A percentile compares a stretch with the other conserved stretches of the same genome.
phyloP scores from a whole-genome alignment of 2,113 vertebrate genomes.

The Caranx melampygus region DNA sequence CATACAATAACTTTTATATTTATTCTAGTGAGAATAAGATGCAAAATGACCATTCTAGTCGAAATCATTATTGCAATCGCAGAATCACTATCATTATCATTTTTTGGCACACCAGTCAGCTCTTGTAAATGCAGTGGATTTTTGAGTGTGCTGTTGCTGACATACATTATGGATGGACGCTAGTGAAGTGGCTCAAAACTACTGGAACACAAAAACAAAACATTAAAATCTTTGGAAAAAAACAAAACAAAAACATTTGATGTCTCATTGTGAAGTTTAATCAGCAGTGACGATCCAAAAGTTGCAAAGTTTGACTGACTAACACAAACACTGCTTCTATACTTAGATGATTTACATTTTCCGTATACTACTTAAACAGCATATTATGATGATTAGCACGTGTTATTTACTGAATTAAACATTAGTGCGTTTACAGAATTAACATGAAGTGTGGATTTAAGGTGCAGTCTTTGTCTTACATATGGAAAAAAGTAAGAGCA shows the following conservation, averaged over 20 bases:
- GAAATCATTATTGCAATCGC: too few relatives aligned
- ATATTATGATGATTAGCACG: not conserved
- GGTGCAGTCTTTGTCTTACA: not conserved
- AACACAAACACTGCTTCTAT: too few relatives aligned
- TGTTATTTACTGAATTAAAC: not conserved
- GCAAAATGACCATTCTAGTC: too few relatives aligned
- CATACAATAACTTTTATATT: too few relatives aligned
- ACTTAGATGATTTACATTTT: too few relatives aligned
- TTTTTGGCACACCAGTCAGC: too few relatives aligned
- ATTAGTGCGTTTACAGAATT: not conserved
- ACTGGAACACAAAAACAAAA: not conserved
- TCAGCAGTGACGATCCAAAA: not conserved
- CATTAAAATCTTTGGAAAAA: too few relatives aligned
- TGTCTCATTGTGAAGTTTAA: too few relatives aligned
- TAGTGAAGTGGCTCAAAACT: not conserved
- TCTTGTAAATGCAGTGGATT: not conserved
- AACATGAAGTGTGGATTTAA: not conserved
- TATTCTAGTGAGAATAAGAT: too few relatives aligned
- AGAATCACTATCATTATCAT: too few relatives aligned
- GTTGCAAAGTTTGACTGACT: not conserved
- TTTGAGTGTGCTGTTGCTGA: not conserved
- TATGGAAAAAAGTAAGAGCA: not conserved
- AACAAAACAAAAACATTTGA: too few relatives aligned
- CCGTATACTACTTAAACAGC: not conserved
- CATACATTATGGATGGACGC: not conserved